Evolutionary conservation across 1,140 invertebrate species (phyloP).

Genomic region (Lasioglossum baleicum): DNA sequence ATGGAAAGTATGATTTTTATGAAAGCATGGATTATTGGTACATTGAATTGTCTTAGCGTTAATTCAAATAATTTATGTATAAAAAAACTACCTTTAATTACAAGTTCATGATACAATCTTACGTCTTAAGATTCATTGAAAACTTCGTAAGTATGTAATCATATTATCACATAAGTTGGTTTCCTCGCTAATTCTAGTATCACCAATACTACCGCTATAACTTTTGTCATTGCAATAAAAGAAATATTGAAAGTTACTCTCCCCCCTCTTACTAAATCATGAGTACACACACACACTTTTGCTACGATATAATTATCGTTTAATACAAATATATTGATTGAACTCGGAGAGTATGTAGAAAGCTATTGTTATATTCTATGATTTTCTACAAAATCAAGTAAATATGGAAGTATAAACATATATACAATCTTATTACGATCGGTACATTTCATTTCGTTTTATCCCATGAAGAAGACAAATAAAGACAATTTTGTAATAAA

Average conservation of each 20-base stretch:
- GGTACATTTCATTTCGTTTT: constrained; percentile 32
- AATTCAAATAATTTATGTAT: constrained; percentile 31
- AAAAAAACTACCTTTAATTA: constrained; percentile 31
- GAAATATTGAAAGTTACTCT: background rate
- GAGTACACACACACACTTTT: background rate
- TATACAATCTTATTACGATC: constrained; percentile 48
- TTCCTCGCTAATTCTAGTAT: constrained; percentile 38
- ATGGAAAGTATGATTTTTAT: background rate
- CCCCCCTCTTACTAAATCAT: constrained; percentile 18
- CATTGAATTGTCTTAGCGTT: background rate
- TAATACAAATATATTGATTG: constrained; percentile 1
- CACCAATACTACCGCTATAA: constrained; percentile 25
- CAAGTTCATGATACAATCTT: constrained; percentile 28
- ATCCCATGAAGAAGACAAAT: background rate
- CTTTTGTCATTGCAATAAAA: constrained; percentile 19
- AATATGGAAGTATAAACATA: constrained; percentile 57
- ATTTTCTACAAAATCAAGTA: constrained; percentile 30
- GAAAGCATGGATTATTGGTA: background rate
- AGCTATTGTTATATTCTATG: constrained; percentile 3
- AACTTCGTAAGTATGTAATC: constrained; percentile 25
- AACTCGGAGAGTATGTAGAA: constrained; percentile 9
- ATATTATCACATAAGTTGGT: constrained; percentile 18
- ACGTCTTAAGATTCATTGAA: constrained; percentile 6
- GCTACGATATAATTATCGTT: constrained; percentile 12
- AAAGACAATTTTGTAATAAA: background rate